phyloP scores from a whole-genome alignment of 2,113 vertebrate genomes.

The Dasypus novemcinctus region DNA sequence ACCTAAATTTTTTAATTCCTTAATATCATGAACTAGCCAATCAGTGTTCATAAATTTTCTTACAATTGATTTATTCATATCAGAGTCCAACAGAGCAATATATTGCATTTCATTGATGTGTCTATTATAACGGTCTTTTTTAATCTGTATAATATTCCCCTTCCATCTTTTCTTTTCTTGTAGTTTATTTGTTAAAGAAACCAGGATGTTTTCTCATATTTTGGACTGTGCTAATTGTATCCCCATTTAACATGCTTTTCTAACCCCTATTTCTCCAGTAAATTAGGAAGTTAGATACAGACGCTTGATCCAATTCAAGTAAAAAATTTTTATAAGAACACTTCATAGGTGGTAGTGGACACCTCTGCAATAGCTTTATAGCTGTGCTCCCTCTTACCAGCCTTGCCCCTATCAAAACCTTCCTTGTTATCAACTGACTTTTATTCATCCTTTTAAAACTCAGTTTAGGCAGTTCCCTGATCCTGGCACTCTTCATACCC shows the following conservation, averaged over 20 bases:
- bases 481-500: neutral
- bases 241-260: neutral
- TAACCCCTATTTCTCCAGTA: neutral
- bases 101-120: neutral
- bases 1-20: neutral
- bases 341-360: neutral
- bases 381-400: neutral
- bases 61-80: slow-evolving; percentile 25
- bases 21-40: slow-evolving; percentile 24
- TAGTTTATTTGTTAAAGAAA: slow-evolving; percentile 19
- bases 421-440: neutral
- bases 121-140: neutral
- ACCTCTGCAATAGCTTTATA: neutral
- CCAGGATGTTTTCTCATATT: neutral
- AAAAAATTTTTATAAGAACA: neutral
- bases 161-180: neutral
- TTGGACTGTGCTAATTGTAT: neutral
- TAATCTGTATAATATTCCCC: neutral
- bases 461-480: neutral
- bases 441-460: neutral
- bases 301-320: neutral
- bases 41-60: slow-evolving; percentile 4
- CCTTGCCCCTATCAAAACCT: neutral
- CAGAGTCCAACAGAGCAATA: neutral
- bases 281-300: neutral